A percentile compares a stretch with the other conserved stretches of the same genome.
Evolutionary conservation across 1,140 invertebrate species (phyloP).

Genomic region (Himalopsyche phryganea): DNA sequence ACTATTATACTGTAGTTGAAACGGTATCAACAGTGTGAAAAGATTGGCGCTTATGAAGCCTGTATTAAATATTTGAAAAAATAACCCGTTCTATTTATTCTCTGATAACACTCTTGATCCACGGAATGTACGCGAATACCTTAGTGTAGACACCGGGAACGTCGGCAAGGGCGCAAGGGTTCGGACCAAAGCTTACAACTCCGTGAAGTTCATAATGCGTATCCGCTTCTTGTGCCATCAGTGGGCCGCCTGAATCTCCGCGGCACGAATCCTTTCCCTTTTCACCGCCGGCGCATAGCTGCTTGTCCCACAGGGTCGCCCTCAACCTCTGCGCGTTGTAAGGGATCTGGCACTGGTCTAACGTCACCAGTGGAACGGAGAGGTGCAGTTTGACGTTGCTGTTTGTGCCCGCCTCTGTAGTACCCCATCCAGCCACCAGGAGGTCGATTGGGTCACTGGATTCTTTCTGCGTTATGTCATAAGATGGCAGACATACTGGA

Average conservation of each 20-base stretch:
- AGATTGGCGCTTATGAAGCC: too few relatives aligned
- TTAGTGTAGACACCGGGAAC: constrained; percentile 62
- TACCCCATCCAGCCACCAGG: constrained; percentile 66
- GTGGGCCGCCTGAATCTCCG: constrained; percentile 69
- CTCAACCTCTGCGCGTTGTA: constrained; percentile 1
- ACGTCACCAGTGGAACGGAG: neutral
- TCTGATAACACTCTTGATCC: constrained; percentile 50
- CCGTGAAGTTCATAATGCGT: constrained; percentile 39
- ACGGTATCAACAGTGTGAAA: too few relatives aligned
- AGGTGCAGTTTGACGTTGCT: constrained; percentile 53
- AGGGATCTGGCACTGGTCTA: constrained; percentile 7
- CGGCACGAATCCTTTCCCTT: constrained; percentile 64
- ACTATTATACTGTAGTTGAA: too few relatives aligned
- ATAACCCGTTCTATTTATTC: too few relatives aligned
- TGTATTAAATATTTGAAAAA: too few relatives aligned
- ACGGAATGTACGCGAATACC: constrained; percentile 53
- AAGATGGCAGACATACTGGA: constrained; percentile 27
- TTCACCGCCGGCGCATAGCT: constrained; percentile 61
- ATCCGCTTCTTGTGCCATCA: constrained; percentile 61
- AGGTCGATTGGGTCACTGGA: constrained; percentile 33
- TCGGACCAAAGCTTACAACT: constrained; percentile 60
- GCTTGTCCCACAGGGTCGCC: constrained; percentile 15
- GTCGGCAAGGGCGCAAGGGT: constrained; percentile 51
- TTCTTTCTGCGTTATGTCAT: constrained; percentile 3
- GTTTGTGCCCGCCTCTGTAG: constrained; percentile 49